phyloP scores from a whole-genome alignment of 2,888 invertebrate species.

The Calameuta filiformis region DNA sequence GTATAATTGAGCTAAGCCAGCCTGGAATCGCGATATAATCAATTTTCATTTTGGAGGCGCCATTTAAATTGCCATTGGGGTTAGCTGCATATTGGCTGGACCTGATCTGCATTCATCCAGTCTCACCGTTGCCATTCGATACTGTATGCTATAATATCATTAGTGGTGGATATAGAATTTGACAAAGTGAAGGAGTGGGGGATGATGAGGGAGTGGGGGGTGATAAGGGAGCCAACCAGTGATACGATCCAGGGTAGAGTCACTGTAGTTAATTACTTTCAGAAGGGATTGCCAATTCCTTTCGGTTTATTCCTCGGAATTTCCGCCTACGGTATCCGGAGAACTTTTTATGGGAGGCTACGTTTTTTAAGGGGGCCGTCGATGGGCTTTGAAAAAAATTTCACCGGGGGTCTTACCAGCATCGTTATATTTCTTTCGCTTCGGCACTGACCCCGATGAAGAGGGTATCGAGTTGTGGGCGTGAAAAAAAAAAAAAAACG shows the following conservation, averaged over 20 bases:
- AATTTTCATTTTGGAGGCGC: constrained; percentile 12
- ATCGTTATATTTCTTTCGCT: neutral
- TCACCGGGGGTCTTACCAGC: neutral
- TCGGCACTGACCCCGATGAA: neutral
- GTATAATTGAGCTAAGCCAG: neutral
- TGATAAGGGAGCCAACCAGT: neutral
- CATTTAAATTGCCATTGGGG: constrained; percentile 10
- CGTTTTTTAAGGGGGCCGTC: neutral
- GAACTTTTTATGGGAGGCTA: neutral
- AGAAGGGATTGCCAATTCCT: neutral
- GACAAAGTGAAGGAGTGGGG: neutral
- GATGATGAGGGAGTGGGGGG: neutral
- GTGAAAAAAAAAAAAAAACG: neutral
- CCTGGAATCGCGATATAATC: constrained; percentile 3
- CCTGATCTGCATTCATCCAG: neutral
- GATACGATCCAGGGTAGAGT: neutral
- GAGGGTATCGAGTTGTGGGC: neutral
- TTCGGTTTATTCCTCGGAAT: neutral
- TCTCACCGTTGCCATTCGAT: neutral
- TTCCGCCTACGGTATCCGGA: neutral
- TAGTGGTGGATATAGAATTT: neutral
- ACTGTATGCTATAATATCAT: neutral
- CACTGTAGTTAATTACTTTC: neutral
- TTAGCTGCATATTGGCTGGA: neutral
- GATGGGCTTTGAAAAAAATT: neutral